These are phyloP conservation scores for Tenthredo notha DNA, from an alignment of 2,888 invertebrate species.

Conservation along the genomic window DNA sequence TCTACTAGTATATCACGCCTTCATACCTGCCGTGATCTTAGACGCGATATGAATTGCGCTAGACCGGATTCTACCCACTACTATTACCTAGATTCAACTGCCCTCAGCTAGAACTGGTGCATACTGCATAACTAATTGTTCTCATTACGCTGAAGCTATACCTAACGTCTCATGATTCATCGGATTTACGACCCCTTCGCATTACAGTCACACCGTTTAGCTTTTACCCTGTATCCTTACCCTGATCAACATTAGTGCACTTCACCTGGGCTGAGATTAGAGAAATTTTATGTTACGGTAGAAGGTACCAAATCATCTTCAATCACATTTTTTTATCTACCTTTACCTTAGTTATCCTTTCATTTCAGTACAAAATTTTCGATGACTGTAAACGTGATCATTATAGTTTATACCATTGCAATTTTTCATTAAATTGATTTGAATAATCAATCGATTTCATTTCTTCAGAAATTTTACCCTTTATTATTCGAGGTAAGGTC, in stretches of 20 bases:
- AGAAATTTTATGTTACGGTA: not conserved
- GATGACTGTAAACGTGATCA: no score
- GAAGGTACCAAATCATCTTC: not conserved
- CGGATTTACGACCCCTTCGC: constrained; percentile 10
- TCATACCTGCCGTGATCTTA: constrained; percentile 2
- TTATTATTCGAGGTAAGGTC: not conserved
- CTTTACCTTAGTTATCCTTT: not conserved
- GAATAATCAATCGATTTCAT: not conserved
- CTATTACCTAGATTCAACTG: constrained; percentile 24
- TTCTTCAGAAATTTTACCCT: not conserved
- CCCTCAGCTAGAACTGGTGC: constrained; percentile 22
- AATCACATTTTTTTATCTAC: not conserved
- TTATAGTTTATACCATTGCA: no score
- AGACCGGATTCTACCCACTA: constrained; percentile 25
- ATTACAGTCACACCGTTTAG: not conserved
- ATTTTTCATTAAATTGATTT: no score
- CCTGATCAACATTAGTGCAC: not conserved
- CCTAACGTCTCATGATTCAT: constrained; percentile 6
- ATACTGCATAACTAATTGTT: constrained; percentile 39
- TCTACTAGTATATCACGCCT: not conserved
- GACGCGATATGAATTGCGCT: constrained; percentile 19
- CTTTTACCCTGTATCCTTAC: not conserved
- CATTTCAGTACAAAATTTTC: not conserved
- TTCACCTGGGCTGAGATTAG: not conserved
- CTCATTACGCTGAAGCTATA: constrained; percentile 15